These are phyloP conservation scores for Myotis pilosus DNA, from an alignment of 2,797 vertebrate genomes.

Conservation along the genomic window DNA sequence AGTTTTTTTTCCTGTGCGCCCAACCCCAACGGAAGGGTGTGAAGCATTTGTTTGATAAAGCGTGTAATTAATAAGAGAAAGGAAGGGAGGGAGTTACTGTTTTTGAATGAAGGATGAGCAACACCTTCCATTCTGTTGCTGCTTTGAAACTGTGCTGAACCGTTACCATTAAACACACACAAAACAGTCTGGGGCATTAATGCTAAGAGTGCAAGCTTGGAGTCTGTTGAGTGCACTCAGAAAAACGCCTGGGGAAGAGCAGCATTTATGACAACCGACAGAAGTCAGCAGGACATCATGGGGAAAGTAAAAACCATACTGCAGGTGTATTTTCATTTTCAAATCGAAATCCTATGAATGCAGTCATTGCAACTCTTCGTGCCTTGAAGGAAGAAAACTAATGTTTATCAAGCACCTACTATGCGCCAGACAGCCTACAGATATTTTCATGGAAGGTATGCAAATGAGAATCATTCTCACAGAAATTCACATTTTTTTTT, in stretches of 20 bases:
- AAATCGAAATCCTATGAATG: not conserved
- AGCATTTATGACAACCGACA: not conserved
- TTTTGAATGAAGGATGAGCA: conserved; percentile 67
- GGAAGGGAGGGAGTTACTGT: conserved; percentile 61
- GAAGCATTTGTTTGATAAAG: conserved; percentile 69
- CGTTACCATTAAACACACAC: conserved; percentile 47
- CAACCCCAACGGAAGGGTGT: conserved; percentile 62
- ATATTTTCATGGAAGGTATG: not conserved
- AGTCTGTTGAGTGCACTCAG: not conserved
- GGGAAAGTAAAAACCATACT: not conserved
- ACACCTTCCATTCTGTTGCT: conserved; percentile 67
- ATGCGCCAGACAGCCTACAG: not conserved
- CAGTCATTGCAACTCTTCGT: not conserved
- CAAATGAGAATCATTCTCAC: not conserved
- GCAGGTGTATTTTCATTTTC: not conserved
- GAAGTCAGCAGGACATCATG: not conserved
- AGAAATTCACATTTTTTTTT: not conserved
- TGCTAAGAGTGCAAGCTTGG: conserved; percentile 7
- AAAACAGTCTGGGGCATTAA: not conserved
- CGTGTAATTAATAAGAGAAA: conserved; percentile 71
- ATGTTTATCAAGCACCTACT: not conserved
- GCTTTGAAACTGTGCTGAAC: conserved; percentile 60
- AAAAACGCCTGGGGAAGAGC: not conserved
- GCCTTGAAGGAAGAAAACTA: not conserved
- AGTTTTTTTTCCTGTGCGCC: conserved; percentile 29